These are phyloP conservation scores for Endomychus coccineus DNA, from an alignment of 2,888 invertebrate genomes.

Conservation along the genomic window DNA sequence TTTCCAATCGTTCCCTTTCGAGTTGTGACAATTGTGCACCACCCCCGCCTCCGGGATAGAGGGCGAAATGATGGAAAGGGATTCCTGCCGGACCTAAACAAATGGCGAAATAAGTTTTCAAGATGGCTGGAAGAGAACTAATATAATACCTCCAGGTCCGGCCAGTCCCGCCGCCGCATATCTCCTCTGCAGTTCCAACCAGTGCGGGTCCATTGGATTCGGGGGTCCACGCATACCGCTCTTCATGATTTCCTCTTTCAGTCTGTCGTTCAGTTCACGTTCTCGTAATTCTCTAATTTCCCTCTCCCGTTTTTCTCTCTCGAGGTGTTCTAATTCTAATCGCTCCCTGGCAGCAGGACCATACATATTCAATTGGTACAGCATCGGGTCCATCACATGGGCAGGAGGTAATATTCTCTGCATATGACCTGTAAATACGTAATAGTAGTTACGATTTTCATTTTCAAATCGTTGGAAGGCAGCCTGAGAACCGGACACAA, in stretches of 20 bases:
- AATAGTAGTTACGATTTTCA: too few species aligned
- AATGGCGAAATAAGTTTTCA: slow-evolving; percentile 3
- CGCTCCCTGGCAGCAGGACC: slow-evolving; percentile 54
- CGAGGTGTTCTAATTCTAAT: slow-evolving; percentile 59
- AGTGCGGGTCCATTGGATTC: slow-evolving; percentile 58
- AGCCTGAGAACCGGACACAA: too few species aligned
- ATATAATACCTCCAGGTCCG: slow-evolving; percentile 37
- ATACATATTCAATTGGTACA: slow-evolving; percentile 73
- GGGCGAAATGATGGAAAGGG: slow-evolving; percentile 63
- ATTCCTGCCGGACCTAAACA: slow-evolving; percentile 36
- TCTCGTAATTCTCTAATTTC: slow-evolving; percentile 75
- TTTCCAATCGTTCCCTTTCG: slow-evolving; percentile 80
- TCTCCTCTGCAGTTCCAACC: slow-evolving; percentile 86
- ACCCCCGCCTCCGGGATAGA: slow-evolving; percentile 65
- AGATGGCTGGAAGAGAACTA: not conserved
- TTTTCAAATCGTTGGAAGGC: too few species aligned
- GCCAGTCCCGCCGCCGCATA: slow-evolving; percentile 44
- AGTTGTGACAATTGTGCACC: slow-evolving; percentile 63
- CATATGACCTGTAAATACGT: slow-evolving; percentile 29
- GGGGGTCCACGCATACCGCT: slow-evolving; percentile 44
- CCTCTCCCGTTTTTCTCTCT: slow-evolving; percentile 63
- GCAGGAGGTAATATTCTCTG: slow-evolving; percentile 47
- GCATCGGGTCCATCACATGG: slow-evolving; percentile 75
- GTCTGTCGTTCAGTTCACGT: slow-evolving; percentile 71
- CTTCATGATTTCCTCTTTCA: slow-evolving; percentile 85